These are phyloP conservation scores for Perdita meconis DNA, from an alignment of 2,888 invertebrate genomes.

Conservation along the genomic window DNA sequence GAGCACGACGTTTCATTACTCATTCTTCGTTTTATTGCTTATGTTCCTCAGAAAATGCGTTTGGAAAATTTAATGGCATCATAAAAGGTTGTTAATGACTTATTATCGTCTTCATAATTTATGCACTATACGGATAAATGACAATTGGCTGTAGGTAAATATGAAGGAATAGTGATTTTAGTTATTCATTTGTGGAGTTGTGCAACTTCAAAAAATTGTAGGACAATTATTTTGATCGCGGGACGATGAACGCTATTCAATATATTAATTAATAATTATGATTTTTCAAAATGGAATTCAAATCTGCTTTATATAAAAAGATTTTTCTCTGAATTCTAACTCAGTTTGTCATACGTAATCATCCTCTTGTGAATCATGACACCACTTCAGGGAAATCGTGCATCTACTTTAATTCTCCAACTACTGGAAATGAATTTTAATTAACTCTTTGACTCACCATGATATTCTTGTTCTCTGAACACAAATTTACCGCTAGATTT, in stretches of 20 bases:
- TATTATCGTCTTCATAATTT: too few species aligned
- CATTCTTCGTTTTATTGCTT: neutral
- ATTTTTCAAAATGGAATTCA: too few species aligned
- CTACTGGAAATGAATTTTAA: neutral
- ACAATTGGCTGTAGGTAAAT: constrained; percentile 5
- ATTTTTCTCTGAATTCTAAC: too few species aligned
- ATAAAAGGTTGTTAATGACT: constrained; percentile 4
- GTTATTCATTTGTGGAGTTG: neutral
- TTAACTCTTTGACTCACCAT: neutral
- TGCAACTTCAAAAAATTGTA: too few species aligned
- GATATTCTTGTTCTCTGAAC: neutral
- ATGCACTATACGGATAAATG: neutral
- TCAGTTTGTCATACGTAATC: too few species aligned
- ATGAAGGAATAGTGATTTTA: constrained; percentile 6
- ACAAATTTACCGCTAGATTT: neutral
- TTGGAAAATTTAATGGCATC: neutral
- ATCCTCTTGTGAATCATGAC: neutral
- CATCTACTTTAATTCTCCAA: constrained; percentile 13
- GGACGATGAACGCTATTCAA: too few species aligned
- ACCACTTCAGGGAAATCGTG: neutral
- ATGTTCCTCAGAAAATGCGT: neutral
- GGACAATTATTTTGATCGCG: too few species aligned
- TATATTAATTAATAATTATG: too few species aligned
- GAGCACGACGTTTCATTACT: neutral
- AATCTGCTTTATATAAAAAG: too few species aligned